These are phyloP conservation scores for Idris sp. DNA, from an alignment of 1,140 invertebrate genomes.

Conservation along the genomic window DNA sequence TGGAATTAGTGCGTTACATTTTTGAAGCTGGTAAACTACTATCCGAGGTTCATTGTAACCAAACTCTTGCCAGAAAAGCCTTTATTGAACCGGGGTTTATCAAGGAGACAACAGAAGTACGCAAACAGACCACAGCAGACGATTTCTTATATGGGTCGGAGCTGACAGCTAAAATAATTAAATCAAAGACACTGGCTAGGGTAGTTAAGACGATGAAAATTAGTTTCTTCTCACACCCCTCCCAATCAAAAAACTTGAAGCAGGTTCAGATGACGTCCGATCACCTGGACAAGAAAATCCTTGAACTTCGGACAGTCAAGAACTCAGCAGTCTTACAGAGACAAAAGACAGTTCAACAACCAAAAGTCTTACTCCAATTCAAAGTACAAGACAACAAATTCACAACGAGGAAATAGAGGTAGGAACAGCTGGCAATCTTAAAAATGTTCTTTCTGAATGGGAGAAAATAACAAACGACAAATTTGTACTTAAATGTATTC, in stretches of 20 bases:
- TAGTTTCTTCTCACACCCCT: too few relatives aligned
- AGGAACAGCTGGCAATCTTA: neutral
- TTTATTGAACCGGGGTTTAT: constrained; percentile 8
- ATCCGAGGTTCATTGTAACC: constrained; percentile 6
- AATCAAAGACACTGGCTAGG: too few relatives aligned
- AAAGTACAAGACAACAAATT: neutral
- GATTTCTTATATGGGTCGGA: too few relatives aligned
- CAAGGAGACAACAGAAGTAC: constrained; percentile 8
- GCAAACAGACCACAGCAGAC: too few relatives aligned
- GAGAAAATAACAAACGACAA: constrained; percentile 7
- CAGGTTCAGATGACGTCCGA: too few relatives aligned
- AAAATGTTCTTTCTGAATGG: constrained; percentile 5
- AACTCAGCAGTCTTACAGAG: constrained; percentile 6
- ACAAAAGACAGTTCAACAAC: neutral
- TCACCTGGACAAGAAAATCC: too few relatives aligned
- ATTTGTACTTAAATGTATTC: constrained; percentile 8
- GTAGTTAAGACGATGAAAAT: too few relatives aligned
- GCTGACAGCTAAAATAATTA: too few relatives aligned
- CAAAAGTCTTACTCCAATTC: constrained; percentile 1
- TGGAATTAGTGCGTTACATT: neutral
- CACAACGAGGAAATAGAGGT: constrained; percentile 1
- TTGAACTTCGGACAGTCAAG: constrained; percentile 6
- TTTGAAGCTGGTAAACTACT: constrained; percentile 13
- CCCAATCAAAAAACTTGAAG: too few relatives aligned
- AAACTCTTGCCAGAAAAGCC: constrained; percentile 7